These are phyloP conservation scores for Halesus radiatus DNA, from an alignment of 1,140 invertebrate species.

Conservation along the genomic window DNA sequence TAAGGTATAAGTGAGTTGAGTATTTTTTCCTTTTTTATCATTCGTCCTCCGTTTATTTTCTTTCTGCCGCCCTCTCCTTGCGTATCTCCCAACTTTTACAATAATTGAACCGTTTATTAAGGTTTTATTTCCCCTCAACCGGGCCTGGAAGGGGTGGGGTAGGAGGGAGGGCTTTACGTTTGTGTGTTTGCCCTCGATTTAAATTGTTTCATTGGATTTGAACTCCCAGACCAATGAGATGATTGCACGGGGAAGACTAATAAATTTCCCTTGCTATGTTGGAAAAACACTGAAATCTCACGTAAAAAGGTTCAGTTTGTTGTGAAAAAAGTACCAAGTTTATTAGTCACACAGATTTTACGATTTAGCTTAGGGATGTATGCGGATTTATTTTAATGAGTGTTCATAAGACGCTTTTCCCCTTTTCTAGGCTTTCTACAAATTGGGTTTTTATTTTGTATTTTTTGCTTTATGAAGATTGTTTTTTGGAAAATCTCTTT, in stretches of 20 bases:
- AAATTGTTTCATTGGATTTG: conserved; percentile 56
- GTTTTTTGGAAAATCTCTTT: no score
- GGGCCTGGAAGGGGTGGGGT: neutral
- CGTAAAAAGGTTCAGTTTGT: neutral
- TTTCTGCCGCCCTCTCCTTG: neutral
- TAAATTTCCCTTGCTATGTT: conserved; percentile 21
- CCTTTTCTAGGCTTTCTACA: neutral
- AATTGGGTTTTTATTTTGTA: no score
- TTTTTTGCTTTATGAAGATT: no score
- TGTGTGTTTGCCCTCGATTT: conserved; percentile 49
- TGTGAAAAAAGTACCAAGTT: neutral
- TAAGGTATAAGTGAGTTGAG: conserved; percentile 2
- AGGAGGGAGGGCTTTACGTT: conserved; percentile 33
- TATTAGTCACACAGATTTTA: neutral
- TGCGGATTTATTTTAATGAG: neutral
- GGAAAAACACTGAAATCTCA: neutral
- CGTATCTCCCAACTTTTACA: conserved; percentile 54
- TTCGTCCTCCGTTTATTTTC: neutral
- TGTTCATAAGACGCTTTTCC: neutral
- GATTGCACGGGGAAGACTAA: conserved; percentile 28
- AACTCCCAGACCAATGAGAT: conserved; percentile 15
- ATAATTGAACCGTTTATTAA: conserved; percentile 58
- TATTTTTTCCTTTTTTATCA: conserved; percentile 47
- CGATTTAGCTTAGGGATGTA: neutral
- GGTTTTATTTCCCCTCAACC: conserved; percentile 52